These are phyloP conservation scores for Plagodis dolabraria DNA, from an alignment of 2,888 invertebrate species.

Conservation along the genomic window DNA sequence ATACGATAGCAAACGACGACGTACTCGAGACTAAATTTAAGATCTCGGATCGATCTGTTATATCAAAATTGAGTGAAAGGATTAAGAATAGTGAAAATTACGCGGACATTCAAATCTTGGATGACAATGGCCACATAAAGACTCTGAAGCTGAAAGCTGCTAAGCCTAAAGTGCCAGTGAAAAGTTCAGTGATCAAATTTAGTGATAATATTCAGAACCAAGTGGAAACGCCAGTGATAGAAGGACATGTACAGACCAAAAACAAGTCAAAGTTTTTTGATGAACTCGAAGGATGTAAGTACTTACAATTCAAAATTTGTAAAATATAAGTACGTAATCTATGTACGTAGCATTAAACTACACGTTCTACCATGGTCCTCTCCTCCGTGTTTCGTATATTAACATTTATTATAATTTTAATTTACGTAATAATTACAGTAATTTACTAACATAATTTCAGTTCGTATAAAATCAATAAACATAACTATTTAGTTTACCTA, in stretches of 20 bases:
- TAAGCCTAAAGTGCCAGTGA: slow-evolving; percentile 43
- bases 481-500: too few species aligned
- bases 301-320: slow-evolving; percentile 28
- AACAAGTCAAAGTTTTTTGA: slow-evolving; percentile 87
- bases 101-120: slow-evolving; percentile 67
- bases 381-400: too few species aligned
- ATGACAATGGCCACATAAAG: slow-evolving; percentile 64
- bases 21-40: slow-evolving; percentile 57
- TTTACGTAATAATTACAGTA: too few species aligned
- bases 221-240: slow-evolving; percentile 31
- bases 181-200: slow-evolving; percentile 18
- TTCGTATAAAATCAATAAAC: too few species aligned
- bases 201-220: slow-evolving; percentile 28
- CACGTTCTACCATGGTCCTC: too few species aligned
- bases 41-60: slow-evolving; percentile 42
- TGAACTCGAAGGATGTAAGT: slow-evolving; percentile 89
- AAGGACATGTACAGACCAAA: slow-evolving; percentile 33
- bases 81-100: slow-evolving; percentile 22
- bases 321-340: too few species aligned
- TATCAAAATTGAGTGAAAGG: slow-evolving; percentile 54
- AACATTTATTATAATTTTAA: too few species aligned
- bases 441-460: too few species aligned
- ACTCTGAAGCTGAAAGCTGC: slow-evolving; percentile 70
- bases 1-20: slow-evolving; percentile 48
- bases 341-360: too few species aligned